Evolutionary conservation across 2,797 vertebrate species (phyloP), one percentile per base, ranked within the genome.

Genomic region (Microhierax caerulescens): DNA sequence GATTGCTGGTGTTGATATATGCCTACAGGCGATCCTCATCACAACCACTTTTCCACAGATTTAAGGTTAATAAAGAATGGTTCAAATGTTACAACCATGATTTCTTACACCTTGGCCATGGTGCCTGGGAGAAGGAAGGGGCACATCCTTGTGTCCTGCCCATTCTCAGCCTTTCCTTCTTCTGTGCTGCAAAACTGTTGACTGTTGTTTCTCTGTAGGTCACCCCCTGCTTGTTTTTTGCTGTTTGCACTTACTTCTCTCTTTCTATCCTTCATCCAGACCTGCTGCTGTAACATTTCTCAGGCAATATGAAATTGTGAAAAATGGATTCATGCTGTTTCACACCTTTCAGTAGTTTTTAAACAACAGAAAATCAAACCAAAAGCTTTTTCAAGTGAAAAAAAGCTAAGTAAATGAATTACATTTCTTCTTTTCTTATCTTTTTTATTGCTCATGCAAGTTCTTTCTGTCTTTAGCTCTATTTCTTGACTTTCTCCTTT

Each of bases 311-410:
- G 24, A 94, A 90, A 92, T 90, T 36, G 87, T 65, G 64, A 91
- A 94, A 92, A 91, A 92, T 22, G 47, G 43, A 63, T 94, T 94
- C 36, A 69, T 59, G 87, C 67, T 88, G 53, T 81, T 95, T 83
- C 65, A 57, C 65, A 48, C 53, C 30, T 88, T 90, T 88, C 87
- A 72, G 43, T 28, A 60, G 90, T 84, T 95, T 91, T 92, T 56
- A 94, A 93, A 90, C 59, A 93, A 34, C 41, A 76, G 50, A 81
- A 94, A 93, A 84, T 48, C 25, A 81, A 94, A 94, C 75, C 69
- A 90, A 86, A 92, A 80, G 7, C 25, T 47, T 83, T 85, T 80
- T 57, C 51, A 77, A 45, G 9, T 60, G 60, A 77, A 89, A 84
- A 90, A 69, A 36, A 74, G 7, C 3, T 28, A 41, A 88, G 50